Evolutionary conservation across 1,140 invertebrate species (phyloP), one percentile per base, ranked within the genome.

Genomic region (Drosophila truncata): DNA sequence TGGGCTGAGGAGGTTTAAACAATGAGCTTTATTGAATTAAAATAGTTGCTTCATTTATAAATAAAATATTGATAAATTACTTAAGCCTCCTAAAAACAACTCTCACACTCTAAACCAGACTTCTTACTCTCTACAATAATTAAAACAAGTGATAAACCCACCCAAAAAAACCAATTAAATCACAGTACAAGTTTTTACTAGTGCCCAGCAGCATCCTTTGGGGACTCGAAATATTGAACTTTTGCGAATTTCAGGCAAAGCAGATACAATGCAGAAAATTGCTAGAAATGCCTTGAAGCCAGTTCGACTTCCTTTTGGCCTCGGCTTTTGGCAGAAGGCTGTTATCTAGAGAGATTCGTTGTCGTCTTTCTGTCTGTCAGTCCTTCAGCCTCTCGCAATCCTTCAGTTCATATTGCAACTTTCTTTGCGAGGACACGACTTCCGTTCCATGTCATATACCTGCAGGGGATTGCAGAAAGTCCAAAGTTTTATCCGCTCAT

Each of bases 371-470:
- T 29, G 39, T 49, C 65, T 49, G 50, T 16, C 46, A 37, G 33
- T 64, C 25, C 33, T 25, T 60, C 50, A 27, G 50, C 31, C 39
- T 46, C 20, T 59, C 74, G 23, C 23, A 67, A 55, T 67, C 73
- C 47, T 52, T 61, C 74, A 54, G 41, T 42, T 67, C 72, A 67
- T 72, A 76, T 77, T 67, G 72, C 73, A 77, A 69, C 55, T 77
- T 77, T 67, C 74, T 76, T 77, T 69, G 35, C 54, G 74, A 78
- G 55, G 74, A 78, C 63, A 77, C 73, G 63, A 78, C 74, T 78
- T 77, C 55, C 73, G 73, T 69, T 78, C 55, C 74, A 78, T 77
- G 74, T 78, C 73, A 77, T 78, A 78, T 78, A 69, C 73, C 74
- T 78, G 64, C 63, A 78, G 74, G 74, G 74, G 54, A 78, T 78